Evolutionary conservation across 2,888 invertebrate genomes (phyloP).

Genomic region (Bembecia ichneumoniformis): DNA sequence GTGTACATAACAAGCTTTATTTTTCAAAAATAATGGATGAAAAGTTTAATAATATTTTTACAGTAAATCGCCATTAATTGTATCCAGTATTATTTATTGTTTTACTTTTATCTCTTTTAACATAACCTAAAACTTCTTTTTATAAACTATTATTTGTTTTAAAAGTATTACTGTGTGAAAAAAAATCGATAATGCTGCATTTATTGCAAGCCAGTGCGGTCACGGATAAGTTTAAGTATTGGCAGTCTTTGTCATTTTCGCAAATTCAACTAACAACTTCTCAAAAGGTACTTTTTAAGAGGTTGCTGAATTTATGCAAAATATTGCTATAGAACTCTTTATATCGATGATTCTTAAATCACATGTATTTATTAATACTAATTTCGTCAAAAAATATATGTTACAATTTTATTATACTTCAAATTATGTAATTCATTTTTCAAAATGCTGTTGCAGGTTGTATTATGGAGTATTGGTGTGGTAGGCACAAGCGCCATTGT

Average conservation of each 20-base stretch:
- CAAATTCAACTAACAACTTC: constrained; percentile 75
- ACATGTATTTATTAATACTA: constrained; percentile 1
- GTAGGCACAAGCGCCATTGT: constrained; percentile 80
- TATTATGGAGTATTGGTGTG: constrained; percentile 80
- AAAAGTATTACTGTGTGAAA: neutral
- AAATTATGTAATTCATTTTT: neutral
- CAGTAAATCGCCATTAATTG: neutral
- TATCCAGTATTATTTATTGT: too few species aligned
- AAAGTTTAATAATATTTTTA: neutral
- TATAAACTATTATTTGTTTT: neutral
- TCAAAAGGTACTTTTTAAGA: constrained; percentile 73
- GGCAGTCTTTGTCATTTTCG: constrained; percentile 55
- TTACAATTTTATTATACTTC: constrained; percentile 3
- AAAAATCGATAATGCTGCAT: constrained; percentile 45
- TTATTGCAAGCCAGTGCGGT: constrained; percentile 71
- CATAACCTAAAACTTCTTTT: constrained; percentile 17
- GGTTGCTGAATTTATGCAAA: too few species aligned
- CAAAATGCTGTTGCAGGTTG: constrained; percentile 59
- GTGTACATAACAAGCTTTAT: neutral
- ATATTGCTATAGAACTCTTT: neutral
- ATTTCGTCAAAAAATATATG: constrained; percentile 4
- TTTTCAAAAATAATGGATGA: neutral
- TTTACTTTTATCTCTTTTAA: neutral
- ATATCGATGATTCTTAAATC: neutral
- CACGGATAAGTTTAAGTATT: constrained; percentile 66